Evolutionary conservation across 1,140 invertebrate species (phyloP).

Genomic region (Camponotus vicinus): DNA sequence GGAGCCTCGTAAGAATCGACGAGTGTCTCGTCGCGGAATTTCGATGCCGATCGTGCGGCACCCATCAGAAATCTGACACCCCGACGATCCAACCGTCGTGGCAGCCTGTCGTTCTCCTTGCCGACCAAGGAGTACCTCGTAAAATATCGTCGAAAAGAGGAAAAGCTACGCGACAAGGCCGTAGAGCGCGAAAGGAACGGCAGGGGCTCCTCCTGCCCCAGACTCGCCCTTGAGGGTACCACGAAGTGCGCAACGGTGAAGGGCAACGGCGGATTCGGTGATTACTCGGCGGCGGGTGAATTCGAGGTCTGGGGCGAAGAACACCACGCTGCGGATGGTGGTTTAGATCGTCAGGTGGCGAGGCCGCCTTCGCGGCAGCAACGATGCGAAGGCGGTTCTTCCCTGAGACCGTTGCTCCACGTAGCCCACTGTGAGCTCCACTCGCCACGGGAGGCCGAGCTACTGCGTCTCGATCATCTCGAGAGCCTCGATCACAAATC

Average conservation of each 20-base stretch:
- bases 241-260: slow-evolving; percentile 84
- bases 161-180: slow-evolving; percentile 37
- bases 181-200: slow-evolving; percentile 49
- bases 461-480: slow-evolving; percentile 83
- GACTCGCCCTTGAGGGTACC: slow-evolving; percentile 74
- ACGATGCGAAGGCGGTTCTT: slow-evolving; percentile 84
- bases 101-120: slow-evolving; percentile 72
- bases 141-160: slow-evolving; percentile 70
- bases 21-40: slow-evolving; percentile 33
- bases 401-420: slow-evolving; percentile 84
- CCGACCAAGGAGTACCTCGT: slow-evolving; percentile 67
- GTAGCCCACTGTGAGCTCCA: slow-evolving; percentile 85
- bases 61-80: slow-evolving; percentile 76
- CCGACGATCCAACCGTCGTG: slow-evolving; percentile 63
- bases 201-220: slow-evolving; percentile 65
- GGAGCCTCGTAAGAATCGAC: slow-evolving; percentile 8
- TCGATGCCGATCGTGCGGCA: slow-evolving; percentile 43
- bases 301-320: slow-evolving; percentile 86
- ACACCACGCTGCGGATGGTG: slow-evolving; percentile 81
- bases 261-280: slow-evolving; percentile 85
- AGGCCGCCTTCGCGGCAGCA: slow-evolving; percentile 83
- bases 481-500: slow-evolving; percentile 81
- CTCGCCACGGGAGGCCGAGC: slow-evolving; percentile 84
- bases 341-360: slow-evolving; percentile 79
- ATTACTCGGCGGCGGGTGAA: slow-evolving; percentile 85